Conservation (phyloP, 2,113 vertebrate species). For the Anolis sagrei region DNA sequence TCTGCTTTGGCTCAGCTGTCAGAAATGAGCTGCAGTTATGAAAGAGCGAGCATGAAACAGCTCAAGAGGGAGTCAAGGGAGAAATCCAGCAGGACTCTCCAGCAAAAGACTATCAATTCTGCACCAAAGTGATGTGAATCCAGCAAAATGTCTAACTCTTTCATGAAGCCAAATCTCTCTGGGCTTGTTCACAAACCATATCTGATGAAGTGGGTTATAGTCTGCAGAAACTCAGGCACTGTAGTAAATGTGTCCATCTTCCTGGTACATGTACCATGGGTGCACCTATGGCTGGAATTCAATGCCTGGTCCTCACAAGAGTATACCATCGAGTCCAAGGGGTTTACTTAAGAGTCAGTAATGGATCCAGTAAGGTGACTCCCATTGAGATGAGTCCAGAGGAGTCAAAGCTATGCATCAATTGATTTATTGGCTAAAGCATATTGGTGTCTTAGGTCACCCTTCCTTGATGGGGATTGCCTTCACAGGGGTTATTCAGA, state of each 20-base stretch:
- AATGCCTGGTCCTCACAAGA: too few species aligned
- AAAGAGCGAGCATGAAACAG: neutral
- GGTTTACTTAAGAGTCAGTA: too few species aligned
- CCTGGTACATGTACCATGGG: too few species aligned
- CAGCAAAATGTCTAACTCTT: neutral
- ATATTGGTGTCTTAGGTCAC: neutral
- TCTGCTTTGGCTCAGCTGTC: neutral
- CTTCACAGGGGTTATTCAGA: too few species aligned
- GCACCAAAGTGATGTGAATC: neutral
- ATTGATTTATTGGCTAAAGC: neutral
- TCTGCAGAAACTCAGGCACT: neutral
- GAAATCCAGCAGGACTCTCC: neutral
- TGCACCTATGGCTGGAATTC: too few species aligned
- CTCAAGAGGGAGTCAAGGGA: neutral
- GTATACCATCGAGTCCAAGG: too few species aligned
- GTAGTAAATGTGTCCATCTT: neutral
- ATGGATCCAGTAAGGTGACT: too few species aligned
- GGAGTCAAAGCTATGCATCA: neutral
- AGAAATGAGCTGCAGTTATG: neutral
- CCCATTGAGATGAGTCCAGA: too few species aligned
- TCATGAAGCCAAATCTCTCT: neutral
- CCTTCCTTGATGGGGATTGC: neutral
- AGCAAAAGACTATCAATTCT: neutral
- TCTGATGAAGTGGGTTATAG: neutral
- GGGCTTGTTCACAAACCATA: too few species aligned